Percentiles rank a stretch among this genome's conserved stretches.
These are phyloP conservation scores for Oncorhynchus tshawytscha DNA, from an alignment of 2,113 vertebrate genomes.

Conservation along the genomic window DNA sequence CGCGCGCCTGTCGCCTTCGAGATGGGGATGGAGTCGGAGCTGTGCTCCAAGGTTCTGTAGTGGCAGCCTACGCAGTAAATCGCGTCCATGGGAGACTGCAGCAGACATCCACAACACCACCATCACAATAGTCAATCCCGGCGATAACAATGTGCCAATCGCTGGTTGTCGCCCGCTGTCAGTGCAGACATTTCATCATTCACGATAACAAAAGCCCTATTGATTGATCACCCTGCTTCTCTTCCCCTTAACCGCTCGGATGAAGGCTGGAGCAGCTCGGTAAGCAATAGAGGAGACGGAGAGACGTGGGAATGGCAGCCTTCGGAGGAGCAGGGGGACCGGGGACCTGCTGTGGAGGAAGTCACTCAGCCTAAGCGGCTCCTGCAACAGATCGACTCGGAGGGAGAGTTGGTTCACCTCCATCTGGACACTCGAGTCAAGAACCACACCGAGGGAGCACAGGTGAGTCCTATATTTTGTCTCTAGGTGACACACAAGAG, in stretches of 20 bases:
- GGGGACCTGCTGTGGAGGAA: slow-evolving; percentile 62
- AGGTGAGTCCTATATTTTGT: slow-evolving; percentile 66
- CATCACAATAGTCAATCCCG: not conserved
- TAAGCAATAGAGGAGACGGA: not conserved
- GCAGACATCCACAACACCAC: not conserved
- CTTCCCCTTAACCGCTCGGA: no score
- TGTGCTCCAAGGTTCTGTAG: not conserved
- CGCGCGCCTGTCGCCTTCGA: slow-evolving; percentile 11
- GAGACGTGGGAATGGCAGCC: slow-evolving; percentile 38
- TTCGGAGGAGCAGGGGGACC: slow-evolving; percentile 39
- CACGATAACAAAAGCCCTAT: not conserved
- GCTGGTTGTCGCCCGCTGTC: not conserved
- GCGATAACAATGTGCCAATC: not conserved
- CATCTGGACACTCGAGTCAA: slow-evolving; percentile 80
- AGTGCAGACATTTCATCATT: slow-evolving; percentile 2
- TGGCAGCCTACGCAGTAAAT: slow-evolving; percentile 3
- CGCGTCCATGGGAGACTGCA: not conserved
- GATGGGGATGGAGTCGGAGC: not conserved
- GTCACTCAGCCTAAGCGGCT: slow-evolving; percentile 85
- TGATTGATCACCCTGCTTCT: slow-evolving; percentile 11
- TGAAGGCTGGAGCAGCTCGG: slow-evolving; percentile 46
- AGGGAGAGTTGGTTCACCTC: slow-evolving; percentile 80
- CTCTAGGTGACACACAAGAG: no score
- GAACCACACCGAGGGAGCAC: slow-evolving; percentile 57
- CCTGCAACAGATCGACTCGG: slow-evolving; percentile 78